Conservation (phyloP, 2,113 vertebrate genomes). For the Alectura lathami region DNA sequence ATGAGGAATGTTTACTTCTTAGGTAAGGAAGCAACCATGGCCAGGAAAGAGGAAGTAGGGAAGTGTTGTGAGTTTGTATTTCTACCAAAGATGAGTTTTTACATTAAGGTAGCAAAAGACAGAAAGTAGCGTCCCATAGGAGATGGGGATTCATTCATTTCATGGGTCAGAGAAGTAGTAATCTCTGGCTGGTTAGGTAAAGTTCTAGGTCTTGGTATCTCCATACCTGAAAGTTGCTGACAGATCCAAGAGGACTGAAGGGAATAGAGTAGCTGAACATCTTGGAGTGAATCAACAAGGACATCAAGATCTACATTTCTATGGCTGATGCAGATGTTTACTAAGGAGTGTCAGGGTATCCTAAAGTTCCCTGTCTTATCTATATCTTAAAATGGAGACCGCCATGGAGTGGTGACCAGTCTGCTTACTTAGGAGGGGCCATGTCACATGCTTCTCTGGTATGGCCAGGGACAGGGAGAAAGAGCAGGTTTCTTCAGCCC, state of each 20-base stretch:
- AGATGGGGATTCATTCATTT: not conserved
- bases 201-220: not conserved
- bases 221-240: rapidly evolving
- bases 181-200: not conserved
- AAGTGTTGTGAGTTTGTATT: not conserved
- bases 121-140: not conserved
- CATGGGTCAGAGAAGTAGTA: not conserved
- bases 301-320: not conserved
- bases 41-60: not conserved
- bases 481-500: not conserved
- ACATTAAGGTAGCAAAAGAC: not conserved
- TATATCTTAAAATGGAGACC: not conserved
- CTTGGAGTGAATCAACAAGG: not conserved
- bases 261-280: not conserved
- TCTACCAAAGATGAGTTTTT: not conserved
- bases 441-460: not conserved
- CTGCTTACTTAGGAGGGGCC: not conserved
- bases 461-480: not conserved
- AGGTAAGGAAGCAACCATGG: too few species aligned
- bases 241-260: not conserved
- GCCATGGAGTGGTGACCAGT: not conserved
- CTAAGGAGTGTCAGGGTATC: not conserved
- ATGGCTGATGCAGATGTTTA: not conserved
- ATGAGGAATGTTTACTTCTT: not conserved
- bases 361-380: not conserved